Percentiles rank a stretch among this genome's conserved stretches.
phyloP scores from a whole-genome alignment of 2,888 invertebrate genomes.

The Volucella inanis region DNA sequence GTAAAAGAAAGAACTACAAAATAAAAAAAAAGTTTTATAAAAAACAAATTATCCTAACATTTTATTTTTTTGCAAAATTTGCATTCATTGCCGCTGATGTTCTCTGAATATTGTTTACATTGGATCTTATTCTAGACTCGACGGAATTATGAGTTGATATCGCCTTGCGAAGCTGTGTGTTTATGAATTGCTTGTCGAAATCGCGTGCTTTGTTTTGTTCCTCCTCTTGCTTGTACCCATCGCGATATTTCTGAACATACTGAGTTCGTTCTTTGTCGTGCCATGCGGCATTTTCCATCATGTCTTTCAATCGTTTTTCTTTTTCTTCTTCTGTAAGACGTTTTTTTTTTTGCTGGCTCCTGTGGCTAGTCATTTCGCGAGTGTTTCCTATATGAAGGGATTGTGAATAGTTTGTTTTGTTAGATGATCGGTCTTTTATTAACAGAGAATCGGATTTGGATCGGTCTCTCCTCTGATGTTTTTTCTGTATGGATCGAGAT shows the following conservation, averaged over 20 bases:
- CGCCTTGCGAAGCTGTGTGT: constrained; percentile 82
- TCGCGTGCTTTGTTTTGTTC: constrained; percentile 82
- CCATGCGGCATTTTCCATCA: constrained; percentile 91
- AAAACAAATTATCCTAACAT: background rate
- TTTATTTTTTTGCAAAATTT: constrained; percentile 89
- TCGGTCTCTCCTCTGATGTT: constrained; percentile 1
- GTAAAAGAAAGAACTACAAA: background rate
- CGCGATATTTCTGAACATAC: constrained; percentile 86
- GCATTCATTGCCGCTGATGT: constrained; percentile 91
- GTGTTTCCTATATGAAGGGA: constrained; percentile 35
- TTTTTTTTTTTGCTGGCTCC: constrained; percentile 75
- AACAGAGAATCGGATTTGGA: constrained; percentile 4
- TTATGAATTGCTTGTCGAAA: constrained; percentile 84
- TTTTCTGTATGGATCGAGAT: constrained; percentile 21
- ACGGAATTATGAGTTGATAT: constrained; percentile 88
- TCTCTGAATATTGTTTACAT: constrained; percentile 94
- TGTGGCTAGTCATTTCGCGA: constrained; percentile 39
- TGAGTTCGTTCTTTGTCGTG: constrained; percentile 87
- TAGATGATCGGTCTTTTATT: background rate
- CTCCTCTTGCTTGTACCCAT: constrained; percentile 84
- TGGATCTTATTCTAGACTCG: constrained; percentile 93
- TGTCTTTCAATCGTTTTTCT: constrained; percentile 88
- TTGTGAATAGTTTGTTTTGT: constrained; percentile 30
- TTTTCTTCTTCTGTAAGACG: constrained; percentile 86
- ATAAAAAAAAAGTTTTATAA: background rate